Conservation (phyloP, 1,140 invertebrate species). For the Tenebrio molitor region DNA sequence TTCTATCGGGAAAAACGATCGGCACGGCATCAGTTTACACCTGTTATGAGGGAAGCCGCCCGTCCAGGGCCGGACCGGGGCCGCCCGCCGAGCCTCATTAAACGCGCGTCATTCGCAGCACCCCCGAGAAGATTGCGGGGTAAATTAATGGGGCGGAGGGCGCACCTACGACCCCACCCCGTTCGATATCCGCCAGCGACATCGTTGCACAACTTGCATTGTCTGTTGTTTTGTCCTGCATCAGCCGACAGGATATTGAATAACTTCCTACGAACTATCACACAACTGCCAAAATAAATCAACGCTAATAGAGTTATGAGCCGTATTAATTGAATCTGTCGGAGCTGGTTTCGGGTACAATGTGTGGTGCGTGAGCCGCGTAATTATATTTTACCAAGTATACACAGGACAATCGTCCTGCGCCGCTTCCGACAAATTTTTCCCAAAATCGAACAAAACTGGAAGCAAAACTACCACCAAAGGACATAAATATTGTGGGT, state of each 20-base stretch:
- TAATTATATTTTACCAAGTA: background rate
- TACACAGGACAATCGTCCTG: too few relatives aligned
- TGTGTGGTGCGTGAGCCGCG: constrained; percentile 1
- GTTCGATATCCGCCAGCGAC: constrained; percentile 11
- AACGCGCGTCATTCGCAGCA: constrained; percentile 24
- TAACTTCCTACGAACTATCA: constrained; percentile 28
- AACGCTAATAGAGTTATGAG: constrained; percentile 40
- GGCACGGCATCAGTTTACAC: constrained; percentile 45
- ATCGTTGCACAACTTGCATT: constrained; percentile 26
- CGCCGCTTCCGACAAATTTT: too few relatives aligned
- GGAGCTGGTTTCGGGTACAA: background rate
- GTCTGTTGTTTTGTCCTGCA: constrained; percentile 38
- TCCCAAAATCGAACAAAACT: too few relatives aligned
- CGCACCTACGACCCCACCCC: constrained; percentile 8
- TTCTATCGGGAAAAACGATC: constrained; percentile 40
- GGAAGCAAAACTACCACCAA: too few relatives aligned
- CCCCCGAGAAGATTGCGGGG: background rate
- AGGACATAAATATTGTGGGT: too few relatives aligned
- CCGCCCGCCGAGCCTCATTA: constrained; percentile 23
- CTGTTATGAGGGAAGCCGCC: constrained; percentile 35
- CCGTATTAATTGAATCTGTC: constrained; percentile 42
- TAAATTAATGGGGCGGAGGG: constrained; percentile 16
- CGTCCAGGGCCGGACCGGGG: background rate
- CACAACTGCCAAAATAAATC: constrained; percentile 36
- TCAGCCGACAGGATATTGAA: constrained; percentile 41